These are phyloP conservation scores for Ictalurus punctatus DNA, from an alignment of 2,113 vertebrate species.

Conservation along the genomic window DNA sequence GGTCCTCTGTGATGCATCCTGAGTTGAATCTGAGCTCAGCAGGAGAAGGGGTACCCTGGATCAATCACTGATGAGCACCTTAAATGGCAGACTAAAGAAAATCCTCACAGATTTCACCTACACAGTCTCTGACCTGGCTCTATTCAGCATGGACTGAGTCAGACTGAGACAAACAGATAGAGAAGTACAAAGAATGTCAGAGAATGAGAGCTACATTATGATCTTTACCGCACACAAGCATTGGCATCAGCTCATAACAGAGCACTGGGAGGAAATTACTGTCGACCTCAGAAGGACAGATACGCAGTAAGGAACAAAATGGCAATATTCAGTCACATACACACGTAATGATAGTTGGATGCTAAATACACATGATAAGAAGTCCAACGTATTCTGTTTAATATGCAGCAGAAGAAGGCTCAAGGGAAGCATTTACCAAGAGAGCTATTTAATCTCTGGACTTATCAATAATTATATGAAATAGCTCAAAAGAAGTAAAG, in stretches of 20 bases:
- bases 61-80: neutral
- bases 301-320: slow-evolving; percentile 30
- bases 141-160: neutral
- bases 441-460: neutral
- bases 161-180: neutral
- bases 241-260: slow-evolving; percentile 56
- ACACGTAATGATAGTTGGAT: slow-evolving; percentile 56
- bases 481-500: neutral
- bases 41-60: neutral
- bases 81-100: slow-evolving; percentile 24
- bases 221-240: slow-evolving; percentile 47
- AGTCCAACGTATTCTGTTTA: neutral
- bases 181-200: neutral
- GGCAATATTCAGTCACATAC: slow-evolving; percentile 46
- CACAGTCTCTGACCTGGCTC: neutral
- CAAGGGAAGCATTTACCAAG: neutral
- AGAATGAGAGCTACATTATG: neutral
- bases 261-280: slow-evolving; percentile 58
- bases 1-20: neutral
- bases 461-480: neutral
- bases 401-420: slow-evolving; percentile 5
- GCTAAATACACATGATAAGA: slow-evolving; percentile 31
- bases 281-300: slow-evolving; percentile 48
- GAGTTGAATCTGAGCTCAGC: slow-evolving; percentile 1
- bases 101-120: slow-evolving; percentile 7